These are phyloP conservation scores for Florisuga fusca DNA, from an alignment of 2,797 vertebrate species.

Conservation along the genomic window DNA sequence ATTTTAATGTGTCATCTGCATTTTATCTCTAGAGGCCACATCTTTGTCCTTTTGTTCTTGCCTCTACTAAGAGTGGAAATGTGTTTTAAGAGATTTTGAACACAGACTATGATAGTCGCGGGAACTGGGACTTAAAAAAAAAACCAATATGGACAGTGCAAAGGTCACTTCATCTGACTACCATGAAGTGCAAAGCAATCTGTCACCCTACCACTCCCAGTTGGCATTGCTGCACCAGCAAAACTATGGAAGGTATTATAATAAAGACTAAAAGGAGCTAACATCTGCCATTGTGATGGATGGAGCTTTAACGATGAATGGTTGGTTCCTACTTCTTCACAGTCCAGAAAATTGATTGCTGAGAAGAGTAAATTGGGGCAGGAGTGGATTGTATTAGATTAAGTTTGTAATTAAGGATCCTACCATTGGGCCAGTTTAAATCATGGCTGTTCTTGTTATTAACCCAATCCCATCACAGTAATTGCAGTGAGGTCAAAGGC, in stretches of 20 bases:
- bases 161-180: background rate
- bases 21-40: background rate
- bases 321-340: background rate
- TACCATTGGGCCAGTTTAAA: background rate
- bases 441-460: background rate
- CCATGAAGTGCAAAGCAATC: background rate
- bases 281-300: background rate
- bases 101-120: background rate
- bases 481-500: background rate
- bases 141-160: background rate
- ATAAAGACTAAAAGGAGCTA: background rate
- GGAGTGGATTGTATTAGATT: background rate
- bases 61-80: background rate
- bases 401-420: background rate
- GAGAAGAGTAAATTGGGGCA: background rate
- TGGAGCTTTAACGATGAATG: background rate
- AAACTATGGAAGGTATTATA: background rate
- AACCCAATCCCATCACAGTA: background rate
- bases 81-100: background rate
- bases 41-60: background rate
- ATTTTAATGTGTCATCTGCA: background rate
- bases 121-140: background rate
- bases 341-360: background rate
- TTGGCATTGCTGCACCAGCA: background rate
- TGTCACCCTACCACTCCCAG: background rate